phyloP scores from a whole-genome alignment of 2,888 invertebrate species.

The Cryptocheilus praepositus region DNA sequence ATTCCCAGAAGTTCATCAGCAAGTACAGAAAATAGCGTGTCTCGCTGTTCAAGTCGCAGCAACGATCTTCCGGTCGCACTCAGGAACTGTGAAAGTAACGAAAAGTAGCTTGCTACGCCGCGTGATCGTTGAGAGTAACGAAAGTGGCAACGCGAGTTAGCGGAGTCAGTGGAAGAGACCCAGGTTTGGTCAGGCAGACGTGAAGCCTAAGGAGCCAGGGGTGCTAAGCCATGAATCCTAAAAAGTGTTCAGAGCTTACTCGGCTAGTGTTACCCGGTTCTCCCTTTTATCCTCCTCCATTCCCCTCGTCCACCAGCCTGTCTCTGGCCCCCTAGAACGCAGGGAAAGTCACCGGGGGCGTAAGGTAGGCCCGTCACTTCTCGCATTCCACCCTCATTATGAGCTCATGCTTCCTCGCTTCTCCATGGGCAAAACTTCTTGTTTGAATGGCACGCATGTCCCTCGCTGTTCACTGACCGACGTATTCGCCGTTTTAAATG shows the following conservation, averaged over 20 bases:
- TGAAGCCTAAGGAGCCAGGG: constrained; percentile 67
- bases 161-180: constrained; percentile 54
- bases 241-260: constrained; percentile 72
- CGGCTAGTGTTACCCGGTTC: constrained; percentile 71
- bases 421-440: constrained; percentile 20
- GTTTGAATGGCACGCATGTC: not conserved
- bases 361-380: constrained; percentile 48
- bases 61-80: not conserved
- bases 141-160: constrained; percentile 8
- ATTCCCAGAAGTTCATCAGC: no score
- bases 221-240: constrained; percentile 72
- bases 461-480: no score
- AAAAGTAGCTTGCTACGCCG: not conserved
- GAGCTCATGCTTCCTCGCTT: constrained; percentile 43
- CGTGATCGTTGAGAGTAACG: constrained; percentile 1
- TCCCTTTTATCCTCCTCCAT: constrained; percentile 35
- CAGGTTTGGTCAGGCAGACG: constrained; percentile 59
- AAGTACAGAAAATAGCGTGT: no score
- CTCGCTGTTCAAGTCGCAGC: no score
- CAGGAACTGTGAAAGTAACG: not conserved
- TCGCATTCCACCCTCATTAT: constrained; percentile 69
- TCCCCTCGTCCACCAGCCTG: constrained; percentile 14
- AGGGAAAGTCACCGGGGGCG: constrained; percentile 35
- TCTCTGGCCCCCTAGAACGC: constrained; percentile 24
- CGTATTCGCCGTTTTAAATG: no score